phyloP scores from a whole-genome alignment of 2,797 vertebrate genomes.

The Notolepis coatsorum region DNA sequence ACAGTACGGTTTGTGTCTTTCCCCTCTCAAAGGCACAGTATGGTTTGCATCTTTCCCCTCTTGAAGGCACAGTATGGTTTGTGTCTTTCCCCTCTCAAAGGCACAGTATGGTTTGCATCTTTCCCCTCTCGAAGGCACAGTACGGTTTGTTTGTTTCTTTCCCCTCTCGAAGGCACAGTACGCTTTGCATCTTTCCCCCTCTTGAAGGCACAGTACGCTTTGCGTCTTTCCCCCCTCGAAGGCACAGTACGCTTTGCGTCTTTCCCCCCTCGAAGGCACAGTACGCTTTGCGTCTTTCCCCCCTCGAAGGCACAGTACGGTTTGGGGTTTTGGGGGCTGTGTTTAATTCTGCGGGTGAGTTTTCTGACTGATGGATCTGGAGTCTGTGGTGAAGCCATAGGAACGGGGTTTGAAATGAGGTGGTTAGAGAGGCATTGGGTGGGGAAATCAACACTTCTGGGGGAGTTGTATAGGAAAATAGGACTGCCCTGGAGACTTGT shows the following conservation, averaged over 20 bases:
- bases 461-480: slow-evolving; percentile 51
- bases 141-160: slow-evolving; percentile 26
- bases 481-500: slow-evolving; percentile 33
- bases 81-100: too few relatives aligned
- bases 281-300: slow-evolving; percentile 5
- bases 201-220: too few relatives aligned
- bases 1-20: neutral
- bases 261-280: too few relatives aligned
- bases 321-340: slow-evolving; percentile 32
- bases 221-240: too few relatives aligned
- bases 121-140: slow-evolving; percentile 23
- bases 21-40: slow-evolving; percentile 31
- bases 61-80: too few relatives aligned
- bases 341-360: slow-evolving; percentile 59
- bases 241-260: too few relatives aligned
- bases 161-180: slow-evolving; percentile 30
- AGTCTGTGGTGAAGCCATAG: slow-evolving; percentile 44
- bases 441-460: slow-evolving; percentile 52
- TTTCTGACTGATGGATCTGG: slow-evolving; percentile 48
- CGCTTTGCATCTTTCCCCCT: too few relatives aligned
- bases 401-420: slow-evolving; percentile 51
- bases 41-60: too few relatives aligned
- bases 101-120: too few relatives aligned
- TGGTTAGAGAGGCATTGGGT: slow-evolving; percentile 44
- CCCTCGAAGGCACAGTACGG: slow-evolving; percentile 26